Conservation (phyloP, 2,797 vertebrate genomes). For the Nyctalus aviator region DNA sequence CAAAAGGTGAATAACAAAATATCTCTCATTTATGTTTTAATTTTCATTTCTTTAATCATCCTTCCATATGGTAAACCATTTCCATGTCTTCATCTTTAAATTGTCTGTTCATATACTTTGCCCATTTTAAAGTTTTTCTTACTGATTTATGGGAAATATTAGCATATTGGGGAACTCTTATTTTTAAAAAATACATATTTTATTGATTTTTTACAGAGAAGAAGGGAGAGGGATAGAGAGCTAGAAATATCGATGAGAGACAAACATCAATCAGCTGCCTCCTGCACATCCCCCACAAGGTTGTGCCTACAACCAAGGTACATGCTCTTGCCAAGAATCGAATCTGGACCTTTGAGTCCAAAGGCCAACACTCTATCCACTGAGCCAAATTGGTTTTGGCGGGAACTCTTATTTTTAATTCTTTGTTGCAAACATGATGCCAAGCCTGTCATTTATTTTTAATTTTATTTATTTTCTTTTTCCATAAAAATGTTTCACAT, state of each 20-base stretch:
- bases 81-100: constrained; percentile 27
- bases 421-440: constrained; percentile 17
- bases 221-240: too few relatives aligned
- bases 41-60: constrained; percentile 49
- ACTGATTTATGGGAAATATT: background rate
- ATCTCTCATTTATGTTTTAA: constrained; percentile 32
- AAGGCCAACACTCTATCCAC: too few relatives aligned
- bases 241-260: too few relatives aligned
- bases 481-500: background rate
- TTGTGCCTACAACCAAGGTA: too few relatives aligned
- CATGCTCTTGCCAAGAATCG: too few relatives aligned
- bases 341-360: too few relatives aligned
- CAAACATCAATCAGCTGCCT: too few relatives aligned
- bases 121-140: background rate
- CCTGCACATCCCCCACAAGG: too few relatives aligned
- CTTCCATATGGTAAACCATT: constrained; percentile 12
- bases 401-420: constrained; percentile 17
- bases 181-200: background rate
- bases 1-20: constrained; percentile 36
- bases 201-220: too few relatives aligned
- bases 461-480: constrained; percentile 31
- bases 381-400: too few relatives aligned
- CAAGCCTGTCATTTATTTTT: background rate
- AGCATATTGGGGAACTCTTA: background rate
- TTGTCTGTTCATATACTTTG: background rate